Evolutionary conservation across 2,113 vertebrate species (phyloP), one percentile per base, ranked within the genome.

Genomic region (Balaenoptera acutorostrata): DNA sequence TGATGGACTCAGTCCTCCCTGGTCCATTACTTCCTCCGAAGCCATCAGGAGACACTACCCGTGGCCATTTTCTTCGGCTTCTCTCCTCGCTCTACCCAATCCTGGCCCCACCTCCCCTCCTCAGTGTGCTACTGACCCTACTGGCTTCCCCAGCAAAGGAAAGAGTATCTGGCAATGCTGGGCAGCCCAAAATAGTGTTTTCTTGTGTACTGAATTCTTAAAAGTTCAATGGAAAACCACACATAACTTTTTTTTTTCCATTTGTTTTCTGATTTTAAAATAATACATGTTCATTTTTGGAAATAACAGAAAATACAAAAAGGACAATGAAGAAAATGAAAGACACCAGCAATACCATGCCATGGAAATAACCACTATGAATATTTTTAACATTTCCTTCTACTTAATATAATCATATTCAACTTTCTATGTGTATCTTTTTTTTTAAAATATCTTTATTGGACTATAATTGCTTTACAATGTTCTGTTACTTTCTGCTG

Each of bases 181-280:
- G 83, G 31, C 25, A 85, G n/a, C 25, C 13, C 4, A 52, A 49
- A 44, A 39, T 55, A 81, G 4, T 83, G 39, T 13, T 61, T 74
- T 85, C 39, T 74, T 11, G 2, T 20, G 12, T 17, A 55, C 1
- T 85, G 39, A 85, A 92, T 78, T 88, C 69, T 78, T 89, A 29
- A 72, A 74, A 66, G 33, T 85, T 33, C 46, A 64, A 49, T 18
- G 29, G 81, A 78, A 80, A 52, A 82, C 11, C 20, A 29, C 5
- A 46, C 27, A 31, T 18, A 81, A 8, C 27, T 84, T 33, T 25
- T n/a, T 18, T 33, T 27, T 44, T 64, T 49, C 27, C 18, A 21
- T 44, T 92, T 68, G 17, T 46, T 92, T 82, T 92, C 49, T 96
- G 13, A 89, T 49, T 64, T 94, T 84, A 90, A 83, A 93, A 61